Base-by-base conservation (phyloP, 1,140 invertebrate genomes). In the Diabrotica undecimpunctata region DNA sequence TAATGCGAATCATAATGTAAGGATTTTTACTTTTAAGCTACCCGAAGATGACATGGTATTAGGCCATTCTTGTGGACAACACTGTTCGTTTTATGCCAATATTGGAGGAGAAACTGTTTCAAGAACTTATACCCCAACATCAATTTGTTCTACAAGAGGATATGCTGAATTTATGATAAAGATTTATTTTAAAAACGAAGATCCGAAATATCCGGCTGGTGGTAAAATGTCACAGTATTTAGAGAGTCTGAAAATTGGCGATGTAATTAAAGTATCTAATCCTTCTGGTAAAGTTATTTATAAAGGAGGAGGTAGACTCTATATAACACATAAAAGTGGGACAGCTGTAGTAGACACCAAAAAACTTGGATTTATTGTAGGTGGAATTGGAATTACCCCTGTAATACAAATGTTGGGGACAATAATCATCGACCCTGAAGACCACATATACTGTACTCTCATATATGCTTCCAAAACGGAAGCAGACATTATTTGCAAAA, bases 111-210 rank as follows among this genome's bases (percentile, higher is more conserved):
- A 46, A 46, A 4, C 3, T 46, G 3, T 46, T 10, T 46, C 41
- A n/a, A 46, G 41, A 46, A 8, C 41, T 4, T 46, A 10, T n/a
- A 5, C 41, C 41, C 41, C 41, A 10, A 46, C n/a, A 5, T 46
- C 41, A 10, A 10, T 46, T 10, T 3, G 8, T 46, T 10, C 8
- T n/a, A 46, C 41, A 8, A 46, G n/a, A 46, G 41, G 41, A 46
- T 46, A 46, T n/a, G 41, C n/a, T n/a, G 41, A 46, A n/a, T 46
- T 46, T 46, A 46, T 46, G 41, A 46, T 46, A 10, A 46, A 46
- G 41, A 46, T 46, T 10, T 46, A 46, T 46, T 46, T 46, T 46
- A 8, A n/a, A 46, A 46, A 46, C n/a, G 41, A 10, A 8, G 8
- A 46, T 6, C 41, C 41, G 3, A 46, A 46, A 46, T 46, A 5